Conservation (phyloP, 2,797 vertebrate species). For the Meriones psammophilus region DNA sequence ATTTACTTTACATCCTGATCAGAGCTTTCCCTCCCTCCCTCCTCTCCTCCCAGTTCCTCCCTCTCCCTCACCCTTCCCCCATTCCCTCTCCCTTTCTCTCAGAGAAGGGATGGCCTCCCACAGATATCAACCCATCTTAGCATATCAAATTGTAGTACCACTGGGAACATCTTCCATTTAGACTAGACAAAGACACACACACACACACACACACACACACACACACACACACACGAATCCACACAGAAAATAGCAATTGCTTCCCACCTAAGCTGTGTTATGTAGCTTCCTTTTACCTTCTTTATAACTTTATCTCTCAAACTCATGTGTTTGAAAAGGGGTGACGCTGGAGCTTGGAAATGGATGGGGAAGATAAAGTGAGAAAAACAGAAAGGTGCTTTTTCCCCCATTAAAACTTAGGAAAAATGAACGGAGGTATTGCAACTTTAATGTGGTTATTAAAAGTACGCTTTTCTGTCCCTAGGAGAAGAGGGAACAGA, state of each 20-base stretch:
- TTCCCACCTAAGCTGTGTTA: neutral
- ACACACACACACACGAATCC: neutral
- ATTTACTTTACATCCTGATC: neutral
- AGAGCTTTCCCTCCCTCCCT: too few relatives aligned
- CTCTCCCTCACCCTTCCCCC: neutral
- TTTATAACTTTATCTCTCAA: neutral
- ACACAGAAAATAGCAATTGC: neutral
- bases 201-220: neutral
- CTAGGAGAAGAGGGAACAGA: neutral
- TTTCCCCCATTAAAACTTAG: slow-evolving; percentile 13
- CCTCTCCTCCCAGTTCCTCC: neutral
- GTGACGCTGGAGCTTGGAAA: neutral
- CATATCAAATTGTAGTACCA: neutral
- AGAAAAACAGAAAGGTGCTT: neutral
- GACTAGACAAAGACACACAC: neutral
- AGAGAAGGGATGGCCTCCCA: neutral
- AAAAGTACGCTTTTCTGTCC: neutral
- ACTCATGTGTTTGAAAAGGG: slow-evolving; percentile 6
- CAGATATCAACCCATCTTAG: neutral
- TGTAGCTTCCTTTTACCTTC: neutral
- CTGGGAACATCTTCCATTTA: neutral
- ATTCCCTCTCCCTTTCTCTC: neutral
- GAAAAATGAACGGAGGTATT: slow-evolving; percentile 4
- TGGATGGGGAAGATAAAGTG: neutral
- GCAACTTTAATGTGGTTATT: neutral